Conservation (phyloP, 2,888 invertebrate genomes). For the Chrysomela aeneicollis region DNA sequence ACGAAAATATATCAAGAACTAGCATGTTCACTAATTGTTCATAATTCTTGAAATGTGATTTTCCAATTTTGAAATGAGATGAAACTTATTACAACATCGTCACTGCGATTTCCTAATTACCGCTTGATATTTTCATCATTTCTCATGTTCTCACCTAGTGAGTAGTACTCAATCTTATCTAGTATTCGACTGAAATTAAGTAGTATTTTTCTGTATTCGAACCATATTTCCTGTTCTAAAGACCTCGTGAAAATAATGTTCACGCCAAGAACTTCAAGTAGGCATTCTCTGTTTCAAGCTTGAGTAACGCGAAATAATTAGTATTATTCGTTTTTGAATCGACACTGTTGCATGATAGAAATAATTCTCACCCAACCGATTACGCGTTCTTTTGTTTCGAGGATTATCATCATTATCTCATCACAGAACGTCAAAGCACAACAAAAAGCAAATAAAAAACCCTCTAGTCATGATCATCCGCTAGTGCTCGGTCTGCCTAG, state of each 20-base stretch:
- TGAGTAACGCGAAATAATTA: background rate
- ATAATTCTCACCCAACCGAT: background rate
- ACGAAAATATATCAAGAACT: no score
- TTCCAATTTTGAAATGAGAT: no score
- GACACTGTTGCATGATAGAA: background rate
- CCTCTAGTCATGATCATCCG: background rate
- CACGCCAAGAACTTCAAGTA: background rate
- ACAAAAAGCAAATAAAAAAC: background rate
- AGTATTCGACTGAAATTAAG: no score
- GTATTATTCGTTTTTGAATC: background rate
- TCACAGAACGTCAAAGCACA: background rate
- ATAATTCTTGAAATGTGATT: no score
- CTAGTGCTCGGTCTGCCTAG: background rate
- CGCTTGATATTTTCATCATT: no score
- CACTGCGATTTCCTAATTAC: no score
- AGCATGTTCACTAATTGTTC: no score
- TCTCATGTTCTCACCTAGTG: no score
- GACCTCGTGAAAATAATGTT: background rate
- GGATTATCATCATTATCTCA: background rate
- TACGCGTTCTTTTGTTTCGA: constrained; percentile 2
- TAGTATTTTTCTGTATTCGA: no score
- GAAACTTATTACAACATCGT: no score
- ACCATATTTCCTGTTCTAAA: background rate
- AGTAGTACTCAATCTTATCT: no score
- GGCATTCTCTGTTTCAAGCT: background rate